Evolutionary conservation across 2,888 invertebrate genomes (phyloP).

Genomic region (Pseudococcus jackbeardsleyi): DNA sequence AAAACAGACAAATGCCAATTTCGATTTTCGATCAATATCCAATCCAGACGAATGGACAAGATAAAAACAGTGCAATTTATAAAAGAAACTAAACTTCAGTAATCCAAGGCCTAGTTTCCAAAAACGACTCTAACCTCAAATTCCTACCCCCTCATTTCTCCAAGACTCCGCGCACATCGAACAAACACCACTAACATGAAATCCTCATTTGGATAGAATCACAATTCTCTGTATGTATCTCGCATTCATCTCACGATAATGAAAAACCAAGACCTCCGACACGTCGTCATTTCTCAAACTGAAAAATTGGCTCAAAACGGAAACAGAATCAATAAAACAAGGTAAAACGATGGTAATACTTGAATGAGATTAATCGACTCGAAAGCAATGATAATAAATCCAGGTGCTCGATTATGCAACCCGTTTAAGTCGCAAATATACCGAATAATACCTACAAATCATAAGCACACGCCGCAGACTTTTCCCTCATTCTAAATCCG

Average conservation of each 20-base stretch:
- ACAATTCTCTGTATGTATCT: neutral
- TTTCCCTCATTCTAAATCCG: neutral
- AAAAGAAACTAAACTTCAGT: too few relatives aligned
- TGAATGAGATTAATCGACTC: neutral
- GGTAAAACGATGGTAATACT: neutral
- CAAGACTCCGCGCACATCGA: too few relatives aligned
- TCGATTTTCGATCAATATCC: too few relatives aligned
- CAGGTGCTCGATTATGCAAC: neutral
- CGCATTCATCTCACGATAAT: neutral
- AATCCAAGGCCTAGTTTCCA: too few relatives aligned
- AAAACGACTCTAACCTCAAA: too few relatives aligned
- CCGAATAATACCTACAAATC: neutral
- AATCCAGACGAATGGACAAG: too few relatives aligned
- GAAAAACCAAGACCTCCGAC: neutral
- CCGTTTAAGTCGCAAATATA: neutral
- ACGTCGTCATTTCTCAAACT: neutral
- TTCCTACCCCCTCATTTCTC: too few relatives aligned
- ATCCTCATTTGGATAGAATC: neutral
- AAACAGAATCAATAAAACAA: neutral
- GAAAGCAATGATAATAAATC: neutral
- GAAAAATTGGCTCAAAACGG: neutral
- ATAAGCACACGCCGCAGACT: neutral
- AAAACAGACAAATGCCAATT: too few relatives aligned
- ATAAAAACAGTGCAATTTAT: too few relatives aligned
- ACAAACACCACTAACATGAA: neutral